Evolutionary conservation across 2,888 invertebrate genomes (phyloP), one percentile per base, ranked within the genome.

Genomic region (Pilophorus perplexus): DNA sequence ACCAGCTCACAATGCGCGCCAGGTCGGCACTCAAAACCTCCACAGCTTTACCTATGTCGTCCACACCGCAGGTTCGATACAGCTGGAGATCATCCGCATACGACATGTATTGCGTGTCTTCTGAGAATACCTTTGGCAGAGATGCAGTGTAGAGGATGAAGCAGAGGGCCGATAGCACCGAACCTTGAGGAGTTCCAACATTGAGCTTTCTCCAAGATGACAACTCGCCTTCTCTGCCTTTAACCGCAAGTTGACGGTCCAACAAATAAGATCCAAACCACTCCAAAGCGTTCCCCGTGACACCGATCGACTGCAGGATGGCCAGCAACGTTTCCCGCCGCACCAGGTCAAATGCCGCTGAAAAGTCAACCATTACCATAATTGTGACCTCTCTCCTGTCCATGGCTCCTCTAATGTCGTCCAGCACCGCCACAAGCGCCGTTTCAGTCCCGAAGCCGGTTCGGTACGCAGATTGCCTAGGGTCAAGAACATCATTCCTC

Each of bases 391-490:
- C 14, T 16, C 14, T 14, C n/a, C 28, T n/a, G 33, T 52, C 52
- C 28, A 52, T 52, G 2, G 27, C 52, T 6, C 6, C 8, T 2
- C 52, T 27, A 3, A 52, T 28, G 14, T 28, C 52, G 27, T 52
- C 52, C 6, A 52, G 14, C 28, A 52, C 16, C 14, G 6, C 3
- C 4, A 52, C 16, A 12, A 52, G 52, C 1, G 52, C 52, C 4
- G 52, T 52, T 25, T 52, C 52, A 10, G 28, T 28, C 16, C 52
- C 27, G 16, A 27, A 52, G 8, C 27, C 27, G 12, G 27, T 27
- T n/a, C 52, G 8, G 16, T 52, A 52, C n/a, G 16, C 52, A n/a
- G 52, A 52, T 27, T 52, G 52, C 52, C 14, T 52, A 2, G 52
- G 14, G 27, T 52, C 52, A 8, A 52, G 27, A 27, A 52, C 10